phyloP scores from a whole-genome alignment of 2,888 invertebrate species.

The Eilema sororculum region DNA sequence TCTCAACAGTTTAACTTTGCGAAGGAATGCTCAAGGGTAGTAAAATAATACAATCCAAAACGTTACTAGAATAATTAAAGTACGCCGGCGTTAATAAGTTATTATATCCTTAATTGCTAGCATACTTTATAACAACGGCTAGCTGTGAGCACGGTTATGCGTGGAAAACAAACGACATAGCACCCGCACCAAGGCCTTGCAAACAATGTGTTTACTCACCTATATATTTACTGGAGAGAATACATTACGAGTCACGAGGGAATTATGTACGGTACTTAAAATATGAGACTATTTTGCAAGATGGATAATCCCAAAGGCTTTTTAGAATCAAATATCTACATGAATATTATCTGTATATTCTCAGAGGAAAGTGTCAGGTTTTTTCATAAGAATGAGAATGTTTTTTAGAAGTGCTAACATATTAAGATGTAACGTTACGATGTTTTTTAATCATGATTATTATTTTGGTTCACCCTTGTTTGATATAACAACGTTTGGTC shows the following conservation, averaged over 20 bases:
- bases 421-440: conserved; percentile 27
- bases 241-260: conserved; percentile 52
- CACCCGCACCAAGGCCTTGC: conserved; percentile 30
- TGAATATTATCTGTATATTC: conserved; percentile 26
- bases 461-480: too few relatives aligned
- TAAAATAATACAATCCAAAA: conserved; percentile 24
- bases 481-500: too few relatives aligned
- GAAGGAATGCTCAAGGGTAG: conserved; percentile 6
- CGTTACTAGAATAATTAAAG: conserved; percentile 33
- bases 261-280: conserved; percentile 49
- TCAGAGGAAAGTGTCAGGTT: conserved; percentile 20
- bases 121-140: conserved; percentile 38
- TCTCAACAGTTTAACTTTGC: not conserved
- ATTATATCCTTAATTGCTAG: conserved; percentile 40
- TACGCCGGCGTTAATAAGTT: conserved; percentile 26
- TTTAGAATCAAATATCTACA: conserved; percentile 32
- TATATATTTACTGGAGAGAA: conserved; percentile 58
- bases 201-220: conserved; percentile 52
- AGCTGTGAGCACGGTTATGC: conserved; percentile 29
- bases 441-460: conserved; percentile 18
- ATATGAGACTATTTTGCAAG: conserved; percentile 48
- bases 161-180: conserved; percentile 29
- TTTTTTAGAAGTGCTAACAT: conserved; percentile 20
- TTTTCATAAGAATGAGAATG: conserved; percentile 15
- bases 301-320: conserved; percentile 36